phyloP scores from a whole-genome alignment of 2,797 vertebrate genomes.

The Kryptopterus vitreolus region DNA sequence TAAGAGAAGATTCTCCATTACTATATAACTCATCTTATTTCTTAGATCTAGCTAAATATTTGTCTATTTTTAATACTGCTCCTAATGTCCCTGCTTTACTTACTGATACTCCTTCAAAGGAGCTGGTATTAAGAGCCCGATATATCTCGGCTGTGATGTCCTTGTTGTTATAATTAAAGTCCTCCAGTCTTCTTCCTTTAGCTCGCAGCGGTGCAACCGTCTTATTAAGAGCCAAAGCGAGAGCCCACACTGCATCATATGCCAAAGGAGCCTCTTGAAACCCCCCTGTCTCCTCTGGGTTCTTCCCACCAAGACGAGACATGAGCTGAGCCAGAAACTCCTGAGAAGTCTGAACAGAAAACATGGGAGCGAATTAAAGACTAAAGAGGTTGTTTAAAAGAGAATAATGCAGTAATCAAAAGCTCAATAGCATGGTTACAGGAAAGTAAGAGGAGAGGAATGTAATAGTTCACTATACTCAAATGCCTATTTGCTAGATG shows the following conservation, averaged over 20 bases:
- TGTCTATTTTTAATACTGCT: background rate
- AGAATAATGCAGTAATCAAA: background rate
- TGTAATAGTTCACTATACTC: background rate
- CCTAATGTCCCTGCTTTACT: slow-evolving; percentile 39
- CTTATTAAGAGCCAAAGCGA: slow-evolving; percentile 93
- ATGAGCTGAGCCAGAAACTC: slow-evolving; percentile 89
- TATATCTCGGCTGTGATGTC: slow-evolving; percentile 94
- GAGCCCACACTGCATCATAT: slow-evolving; percentile 92
- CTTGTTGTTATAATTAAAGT: slow-evolving; percentile 97
- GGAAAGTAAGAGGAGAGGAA: background rate
- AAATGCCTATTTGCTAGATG: background rate
- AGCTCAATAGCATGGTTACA: background rate
- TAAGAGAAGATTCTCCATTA: background rate
- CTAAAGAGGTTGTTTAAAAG: background rate
- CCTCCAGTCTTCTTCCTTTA: slow-evolving; percentile 83
- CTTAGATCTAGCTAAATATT: background rate
- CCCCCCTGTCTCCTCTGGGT: slow-evolving; percentile 90
- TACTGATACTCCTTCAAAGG: slow-evolving; percentile 94
- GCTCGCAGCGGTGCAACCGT: slow-evolving; percentile 83
- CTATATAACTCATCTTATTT: background rate
- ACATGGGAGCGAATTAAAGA: slow-evolving; percentile 24
- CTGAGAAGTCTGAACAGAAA: slow-evolving; percentile 82
- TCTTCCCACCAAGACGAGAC: slow-evolving; percentile 84
- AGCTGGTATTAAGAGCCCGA: slow-evolving; percentile 92
- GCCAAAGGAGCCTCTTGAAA: slow-evolving; percentile 94